These are phyloP conservation scores for Rousettus leschenaultii DNA, from an alignment of 2,113 vertebrate genomes.

Conservation along the genomic window DNA sequence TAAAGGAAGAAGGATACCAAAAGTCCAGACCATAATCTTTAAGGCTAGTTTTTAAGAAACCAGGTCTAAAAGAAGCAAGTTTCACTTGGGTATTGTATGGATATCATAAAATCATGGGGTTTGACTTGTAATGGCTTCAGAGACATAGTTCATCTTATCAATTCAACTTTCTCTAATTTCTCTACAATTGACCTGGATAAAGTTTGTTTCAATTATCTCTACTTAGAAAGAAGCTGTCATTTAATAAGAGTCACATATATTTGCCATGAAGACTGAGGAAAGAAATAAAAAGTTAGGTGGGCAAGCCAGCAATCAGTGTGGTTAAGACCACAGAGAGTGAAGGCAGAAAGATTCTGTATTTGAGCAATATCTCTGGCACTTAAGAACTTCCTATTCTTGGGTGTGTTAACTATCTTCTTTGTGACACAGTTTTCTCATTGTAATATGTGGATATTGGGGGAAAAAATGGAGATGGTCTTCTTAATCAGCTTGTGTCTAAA, in stretches of 20 bases:
- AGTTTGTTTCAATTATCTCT: not conserved
- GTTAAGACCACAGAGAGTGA: not conserved
- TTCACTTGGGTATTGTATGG: not conserved
- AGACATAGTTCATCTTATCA: not conserved
- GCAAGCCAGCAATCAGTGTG: not conserved
- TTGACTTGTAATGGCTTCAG: not conserved
- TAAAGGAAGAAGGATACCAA: not conserved
- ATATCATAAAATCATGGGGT: not conserved
- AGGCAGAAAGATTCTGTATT: not conserved
- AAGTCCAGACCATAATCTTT: not conserved
- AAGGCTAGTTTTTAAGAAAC: not conserved
- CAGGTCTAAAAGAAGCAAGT: not conserved
- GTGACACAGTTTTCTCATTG: not conserved
- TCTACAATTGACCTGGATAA: not conserved
- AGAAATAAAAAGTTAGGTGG: not conserved
- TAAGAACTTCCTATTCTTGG: not conserved
- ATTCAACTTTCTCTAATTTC: not conserved
- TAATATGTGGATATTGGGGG: not conserved
- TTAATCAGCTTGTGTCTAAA: not conserved
- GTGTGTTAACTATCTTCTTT: not conserved
- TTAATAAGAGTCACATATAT: not conserved
- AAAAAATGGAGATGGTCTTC: not conserved
- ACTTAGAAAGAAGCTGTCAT: not conserved
- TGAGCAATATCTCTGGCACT: not conserved
- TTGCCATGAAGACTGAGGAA: not conserved